Percentiles rank a stretch among this genome's conserved stretches.
Conservation (phyloP, 2,797 vertebrate species). For the Lepidocolaptes lacrymiger region DNA sequence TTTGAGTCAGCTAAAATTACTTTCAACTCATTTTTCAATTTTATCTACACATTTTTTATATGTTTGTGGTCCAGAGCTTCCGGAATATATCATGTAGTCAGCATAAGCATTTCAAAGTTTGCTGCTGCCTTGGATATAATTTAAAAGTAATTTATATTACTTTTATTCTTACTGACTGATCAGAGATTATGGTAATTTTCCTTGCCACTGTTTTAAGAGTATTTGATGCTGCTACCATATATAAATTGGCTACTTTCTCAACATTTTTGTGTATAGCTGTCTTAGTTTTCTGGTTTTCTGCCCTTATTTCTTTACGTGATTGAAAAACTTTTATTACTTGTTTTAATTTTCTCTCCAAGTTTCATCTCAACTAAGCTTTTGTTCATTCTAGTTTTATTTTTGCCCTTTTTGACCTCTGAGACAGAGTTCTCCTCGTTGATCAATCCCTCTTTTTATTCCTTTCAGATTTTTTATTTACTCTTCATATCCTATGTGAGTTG, state of each 20-base stretch:
- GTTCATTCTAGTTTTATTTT: constrained; percentile 2
- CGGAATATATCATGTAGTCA: neutral
- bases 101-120: neutral
- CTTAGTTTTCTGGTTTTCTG: neutral
- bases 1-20: neutral
- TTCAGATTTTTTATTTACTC: neutral
- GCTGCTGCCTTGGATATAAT: neutral
- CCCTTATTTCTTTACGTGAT: neutral
- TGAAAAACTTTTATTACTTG: neutral
- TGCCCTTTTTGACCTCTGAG: neutral
- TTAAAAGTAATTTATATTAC: neutral
- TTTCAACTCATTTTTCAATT: neutral
- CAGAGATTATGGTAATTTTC: neutral
- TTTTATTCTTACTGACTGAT: neutral
- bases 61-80: neutral
- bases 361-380: neutral
- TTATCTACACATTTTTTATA: neutral
- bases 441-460: neutral
- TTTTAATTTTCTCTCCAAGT: constrained; percentile 28
- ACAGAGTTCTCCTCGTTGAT: constrained; percentile 4
- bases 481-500: neutral
- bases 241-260: neutral
- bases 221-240: neutral
- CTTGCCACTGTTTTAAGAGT: neutral
- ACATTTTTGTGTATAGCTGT: neutral